These are phyloP conservation scores for Morelia viridis DNA, from an alignment of 2,797 vertebrate genomes.

Conservation along the genomic window DNA sequence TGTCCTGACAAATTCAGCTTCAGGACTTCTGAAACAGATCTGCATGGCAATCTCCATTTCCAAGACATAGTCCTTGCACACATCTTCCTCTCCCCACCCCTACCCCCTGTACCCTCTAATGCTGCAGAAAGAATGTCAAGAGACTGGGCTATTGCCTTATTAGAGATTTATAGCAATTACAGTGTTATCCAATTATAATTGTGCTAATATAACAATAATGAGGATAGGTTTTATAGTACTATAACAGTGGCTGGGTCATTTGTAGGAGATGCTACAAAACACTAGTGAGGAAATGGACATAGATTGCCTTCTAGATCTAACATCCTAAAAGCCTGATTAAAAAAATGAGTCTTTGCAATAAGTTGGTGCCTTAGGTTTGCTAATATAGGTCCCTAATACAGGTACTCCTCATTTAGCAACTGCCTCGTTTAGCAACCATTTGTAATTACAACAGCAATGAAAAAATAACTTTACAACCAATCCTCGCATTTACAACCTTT, in stretches of 20 bases:
- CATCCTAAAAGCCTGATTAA: background rate
- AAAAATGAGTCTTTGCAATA: background rate
- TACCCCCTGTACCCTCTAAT: background rate
- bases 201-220: background rate
- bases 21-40: background rate
- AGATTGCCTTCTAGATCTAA: background rate
- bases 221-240: background rate
- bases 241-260: background rate
- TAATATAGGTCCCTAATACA: background rate
- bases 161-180: background rate
- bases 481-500: background rate
- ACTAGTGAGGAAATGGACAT: background rate
- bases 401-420: background rate
- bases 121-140: background rate
- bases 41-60: background rate
- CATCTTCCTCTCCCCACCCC: background rate
- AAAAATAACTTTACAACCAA: background rate
- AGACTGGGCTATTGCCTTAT: background rate
- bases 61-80: background rate
- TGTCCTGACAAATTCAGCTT: background rate
- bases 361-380: background rate
- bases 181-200: background rate
- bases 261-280: background rate
- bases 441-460: background rate
- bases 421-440: background rate